Conservation (phyloP, 1,140 invertebrate genomes). For the Cydia pomonella region DNA sequence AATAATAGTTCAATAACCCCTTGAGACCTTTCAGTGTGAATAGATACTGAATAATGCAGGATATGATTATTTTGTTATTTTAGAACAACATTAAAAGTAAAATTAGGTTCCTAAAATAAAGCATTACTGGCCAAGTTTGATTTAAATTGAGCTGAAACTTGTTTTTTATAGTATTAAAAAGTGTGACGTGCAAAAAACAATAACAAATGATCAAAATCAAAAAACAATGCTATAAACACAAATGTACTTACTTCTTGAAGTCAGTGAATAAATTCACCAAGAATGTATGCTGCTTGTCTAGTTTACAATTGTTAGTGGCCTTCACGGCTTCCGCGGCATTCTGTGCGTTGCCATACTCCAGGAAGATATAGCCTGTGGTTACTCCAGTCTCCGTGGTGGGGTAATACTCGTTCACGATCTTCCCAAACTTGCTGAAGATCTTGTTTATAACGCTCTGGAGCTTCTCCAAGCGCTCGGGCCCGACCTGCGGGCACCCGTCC, state of each 20-base stretch:
- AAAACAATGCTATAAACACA: slow-evolving; percentile 16
- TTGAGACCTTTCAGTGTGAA: slow-evolving; percentile 19
- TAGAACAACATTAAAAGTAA: no score
- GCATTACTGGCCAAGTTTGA: no score
- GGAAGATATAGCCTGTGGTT: slow-evolving; percentile 97
- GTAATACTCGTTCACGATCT: slow-evolving; percentile 94
- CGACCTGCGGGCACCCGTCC: slow-evolving; percentile 97
- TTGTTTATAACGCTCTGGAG: slow-evolving; percentile 96
- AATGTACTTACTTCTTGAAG: slow-evolving; percentile 91
- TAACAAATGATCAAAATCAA: background rate
- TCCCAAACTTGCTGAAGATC: slow-evolving; percentile 95
- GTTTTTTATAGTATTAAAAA: background rate
- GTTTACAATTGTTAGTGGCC: slow-evolving; percentile 94
- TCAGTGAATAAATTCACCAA: slow-evolving; percentile 97
- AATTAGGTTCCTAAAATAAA: no score
- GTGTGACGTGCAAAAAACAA: background rate
- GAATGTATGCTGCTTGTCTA: slow-evolving; percentile 98
- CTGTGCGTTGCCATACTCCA: slow-evolving; percentile 92
- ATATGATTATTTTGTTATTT: no score
- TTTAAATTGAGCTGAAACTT: no score
- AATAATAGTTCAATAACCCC: background rate
- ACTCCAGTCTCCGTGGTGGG: slow-evolving; percentile 89
- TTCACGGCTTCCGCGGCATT: slow-evolving; percentile 94
- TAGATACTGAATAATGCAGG: background rate
- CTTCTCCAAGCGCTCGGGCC: slow-evolving; percentile 94